phyloP scores from a whole-genome alignment of 1,140 invertebrate genomes.

The Leguminivora glycinivorella region DNA sequence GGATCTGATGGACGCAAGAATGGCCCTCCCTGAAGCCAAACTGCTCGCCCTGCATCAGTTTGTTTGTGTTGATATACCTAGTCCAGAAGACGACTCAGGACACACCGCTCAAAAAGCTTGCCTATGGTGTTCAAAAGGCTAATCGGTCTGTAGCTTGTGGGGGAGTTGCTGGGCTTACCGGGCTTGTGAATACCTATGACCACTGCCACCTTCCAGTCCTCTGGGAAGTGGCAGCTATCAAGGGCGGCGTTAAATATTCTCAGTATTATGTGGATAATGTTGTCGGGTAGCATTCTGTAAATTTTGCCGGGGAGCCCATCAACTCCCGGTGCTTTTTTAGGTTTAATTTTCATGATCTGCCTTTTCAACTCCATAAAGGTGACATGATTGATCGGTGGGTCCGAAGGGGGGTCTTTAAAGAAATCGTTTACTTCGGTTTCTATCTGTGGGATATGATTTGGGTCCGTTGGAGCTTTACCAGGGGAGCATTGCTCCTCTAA shows the following conservation, averaged over 20 bases:
- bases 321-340: no score
- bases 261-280: background rate
- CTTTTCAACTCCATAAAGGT: background rate
- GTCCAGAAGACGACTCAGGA: background rate
- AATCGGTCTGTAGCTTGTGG: conserved; percentile 13
- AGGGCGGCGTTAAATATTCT: background rate
- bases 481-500: background rate
- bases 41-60: background rate
- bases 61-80: background rate
- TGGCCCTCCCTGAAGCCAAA: no score
- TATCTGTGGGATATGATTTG: background rate
- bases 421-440: background rate
- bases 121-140: conserved; percentile 24
- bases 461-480: background rate
- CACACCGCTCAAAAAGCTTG: background rate
- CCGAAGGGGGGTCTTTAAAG: background rate
- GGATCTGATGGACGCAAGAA: no score
- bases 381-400: no score
- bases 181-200: conserved; percentile 22
- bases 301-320: background rate
- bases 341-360: no score
- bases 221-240: background rate
- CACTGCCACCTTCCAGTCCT: background rate
- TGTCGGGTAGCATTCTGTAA: background rate
- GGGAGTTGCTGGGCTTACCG: background rate